A percentile compares a stretch with the other conserved stretches of the same genome.
Evolutionary conservation across 2,888 invertebrate species (phyloP).

Genomic region (Epinotia ramella): DNA sequence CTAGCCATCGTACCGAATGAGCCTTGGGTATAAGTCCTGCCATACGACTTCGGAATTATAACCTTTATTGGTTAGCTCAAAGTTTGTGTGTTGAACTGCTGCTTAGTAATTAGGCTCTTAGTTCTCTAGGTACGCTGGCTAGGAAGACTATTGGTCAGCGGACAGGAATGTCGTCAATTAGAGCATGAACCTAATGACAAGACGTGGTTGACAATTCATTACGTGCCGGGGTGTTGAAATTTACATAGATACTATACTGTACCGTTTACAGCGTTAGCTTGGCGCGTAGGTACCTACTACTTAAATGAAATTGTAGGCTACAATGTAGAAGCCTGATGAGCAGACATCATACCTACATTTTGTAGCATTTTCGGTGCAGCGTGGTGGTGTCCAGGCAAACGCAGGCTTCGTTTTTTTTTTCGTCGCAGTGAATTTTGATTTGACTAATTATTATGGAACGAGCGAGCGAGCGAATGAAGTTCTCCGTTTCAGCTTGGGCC

Average conservation of each 20-base stretch:
- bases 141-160: conserved; percentile 65
- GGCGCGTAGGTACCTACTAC: neutral
- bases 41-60: neutral
- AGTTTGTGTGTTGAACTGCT: neutral
- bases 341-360: no score
- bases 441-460: no score
- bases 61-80: neutral
- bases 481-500: no score
- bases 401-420: no score
- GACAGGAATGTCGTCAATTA: conserved; percentile 59
- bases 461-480: no score
- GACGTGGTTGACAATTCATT: conserved; percentile 30
- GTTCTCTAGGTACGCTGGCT: conserved; percentile 62
- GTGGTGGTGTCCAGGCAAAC: no score
- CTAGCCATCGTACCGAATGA: neutral
- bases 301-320: neutral
- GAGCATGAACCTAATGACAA: conserved; percentile 54
- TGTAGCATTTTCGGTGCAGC: no score
- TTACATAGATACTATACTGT: conserved; percentile 8
- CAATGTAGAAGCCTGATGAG: neutral
- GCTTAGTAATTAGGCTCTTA: conserved; percentile 51
- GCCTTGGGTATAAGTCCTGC: neutral
- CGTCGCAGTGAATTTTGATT: no score
- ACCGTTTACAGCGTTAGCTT: neutral
- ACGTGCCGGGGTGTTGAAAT: conserved; percentile 24